Percentiles rank a stretch among this genome's conserved stretches.
Conservation (phyloP, 2,797 vertebrate species). For the Rhinichthys osculus region DNA sequence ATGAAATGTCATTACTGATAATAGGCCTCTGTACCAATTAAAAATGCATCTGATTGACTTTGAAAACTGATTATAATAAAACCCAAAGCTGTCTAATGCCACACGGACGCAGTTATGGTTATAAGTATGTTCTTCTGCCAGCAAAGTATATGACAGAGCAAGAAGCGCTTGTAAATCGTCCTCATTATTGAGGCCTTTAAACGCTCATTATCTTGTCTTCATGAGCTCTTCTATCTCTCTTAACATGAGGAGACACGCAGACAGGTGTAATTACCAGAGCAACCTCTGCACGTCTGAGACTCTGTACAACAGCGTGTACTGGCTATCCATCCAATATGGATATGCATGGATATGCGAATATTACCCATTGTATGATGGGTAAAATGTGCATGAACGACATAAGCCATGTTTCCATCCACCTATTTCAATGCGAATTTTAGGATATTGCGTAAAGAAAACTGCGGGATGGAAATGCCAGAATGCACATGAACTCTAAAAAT, state of each 20-base stretch:
- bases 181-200: background rate
- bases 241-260: background rate
- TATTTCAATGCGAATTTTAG: background rate
- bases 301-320: constrained; percentile 11
- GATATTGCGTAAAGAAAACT: background rate
- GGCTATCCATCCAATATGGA: background rate
- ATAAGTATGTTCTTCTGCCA: background rate
- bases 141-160: background rate
- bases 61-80: background rate
- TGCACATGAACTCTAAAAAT: background rate
- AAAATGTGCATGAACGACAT: background rate
- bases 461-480: background rate
- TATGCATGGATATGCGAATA: too few relatives aligned
- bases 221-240: background rate
- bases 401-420: background rate
- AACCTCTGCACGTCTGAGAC: background rate
- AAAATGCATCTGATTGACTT: too few relatives aligned
- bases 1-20: background rate
- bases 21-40: constrained; percentile 6
- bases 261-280: constrained; percentile 38
- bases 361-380: too few relatives aligned
- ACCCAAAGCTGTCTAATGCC: background rate
- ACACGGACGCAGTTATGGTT: background rate
- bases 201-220: constrained; percentile 7
- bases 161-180: background rate